These are phyloP conservation scores for Eunapius fragilis DNA, from an alignment of 37 sponge, comb jelly and placozoan genomes.

Conservation along the genomic window DNA sequence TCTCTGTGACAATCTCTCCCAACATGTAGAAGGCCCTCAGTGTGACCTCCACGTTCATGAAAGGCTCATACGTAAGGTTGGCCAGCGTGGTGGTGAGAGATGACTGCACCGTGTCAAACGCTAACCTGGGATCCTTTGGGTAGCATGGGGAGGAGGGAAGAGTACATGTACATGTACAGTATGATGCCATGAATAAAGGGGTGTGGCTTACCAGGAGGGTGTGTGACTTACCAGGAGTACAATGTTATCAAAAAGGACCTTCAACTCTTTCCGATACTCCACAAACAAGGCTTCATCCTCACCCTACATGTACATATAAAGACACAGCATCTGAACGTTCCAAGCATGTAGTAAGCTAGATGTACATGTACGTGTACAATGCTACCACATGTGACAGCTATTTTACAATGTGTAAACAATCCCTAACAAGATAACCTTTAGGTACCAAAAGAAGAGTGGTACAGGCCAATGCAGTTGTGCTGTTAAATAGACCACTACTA, in stretches of 20 bases:
- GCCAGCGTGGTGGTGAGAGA: constrained; percentile 35
- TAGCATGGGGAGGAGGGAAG: neutral
- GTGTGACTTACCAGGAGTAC: constrained; percentile 71
- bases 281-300: constrained; percentile 91
- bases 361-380: no score
- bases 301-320: constrained; percentile 49
- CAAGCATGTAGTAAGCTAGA: no score
- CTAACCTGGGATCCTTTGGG: constrained; percentile 59
- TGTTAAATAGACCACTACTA: no score
- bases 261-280: constrained; percentile 83
- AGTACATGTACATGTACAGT: neutral
- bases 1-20: constrained; percentile 79
- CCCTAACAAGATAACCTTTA: no score
- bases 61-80: constrained; percentile 40
- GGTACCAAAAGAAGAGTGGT: no score
- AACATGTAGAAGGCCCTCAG: constrained; percentile 72
- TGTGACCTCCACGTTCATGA: constrained; percentile 75
- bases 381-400: no score
- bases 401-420: no score
- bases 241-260: constrained; percentile 82
- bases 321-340: neutral
- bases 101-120: constrained; percentile 40
- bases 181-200: no score
- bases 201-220: no score
- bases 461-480: no score